phyloP scores from a whole-genome alignment of 2,113 vertebrate genomes.

The Dicerorhinus sumatrensis region DNA sequence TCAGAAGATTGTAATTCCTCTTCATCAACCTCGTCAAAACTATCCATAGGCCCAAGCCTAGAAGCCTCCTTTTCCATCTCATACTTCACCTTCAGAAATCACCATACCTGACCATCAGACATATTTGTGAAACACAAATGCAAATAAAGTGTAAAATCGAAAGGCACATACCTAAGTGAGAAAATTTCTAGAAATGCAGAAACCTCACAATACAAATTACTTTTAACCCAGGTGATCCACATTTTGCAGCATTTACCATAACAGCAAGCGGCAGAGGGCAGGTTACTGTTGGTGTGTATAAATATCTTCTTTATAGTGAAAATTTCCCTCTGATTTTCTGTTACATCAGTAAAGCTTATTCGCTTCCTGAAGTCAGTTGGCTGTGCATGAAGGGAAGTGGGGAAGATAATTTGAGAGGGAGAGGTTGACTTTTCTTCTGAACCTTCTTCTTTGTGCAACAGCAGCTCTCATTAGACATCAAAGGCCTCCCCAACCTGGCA shows the following conservation, averaged over 20 bases:
- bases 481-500: background rate
- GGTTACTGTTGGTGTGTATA: background rate
- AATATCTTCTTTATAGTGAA: background rate
- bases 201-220: background rate
- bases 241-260: background rate
- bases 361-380: background rate
- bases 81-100: background rate
- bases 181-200: background rate
- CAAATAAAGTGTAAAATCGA: background rate
- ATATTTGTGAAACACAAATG: constrained; percentile 27
- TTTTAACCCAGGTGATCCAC: background rate
- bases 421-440: background rate
- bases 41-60: background rate
- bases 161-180: background rate
- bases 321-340: background rate
- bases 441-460: background rate
- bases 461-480: background rate
- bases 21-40: background rate
- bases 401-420: background rate
- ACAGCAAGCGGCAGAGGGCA: background rate
- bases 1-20: background rate
- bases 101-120: background rate
- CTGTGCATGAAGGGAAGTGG: background rate
- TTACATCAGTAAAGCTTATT: background rate
- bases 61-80: background rate